Percentiles rank a stretch among this genome's conserved stretches.
Evolutionary conservation across 2,113 vertebrate genomes (phyloP).

Genomic region (Protobothrops mucrosquamatus): DNA sequence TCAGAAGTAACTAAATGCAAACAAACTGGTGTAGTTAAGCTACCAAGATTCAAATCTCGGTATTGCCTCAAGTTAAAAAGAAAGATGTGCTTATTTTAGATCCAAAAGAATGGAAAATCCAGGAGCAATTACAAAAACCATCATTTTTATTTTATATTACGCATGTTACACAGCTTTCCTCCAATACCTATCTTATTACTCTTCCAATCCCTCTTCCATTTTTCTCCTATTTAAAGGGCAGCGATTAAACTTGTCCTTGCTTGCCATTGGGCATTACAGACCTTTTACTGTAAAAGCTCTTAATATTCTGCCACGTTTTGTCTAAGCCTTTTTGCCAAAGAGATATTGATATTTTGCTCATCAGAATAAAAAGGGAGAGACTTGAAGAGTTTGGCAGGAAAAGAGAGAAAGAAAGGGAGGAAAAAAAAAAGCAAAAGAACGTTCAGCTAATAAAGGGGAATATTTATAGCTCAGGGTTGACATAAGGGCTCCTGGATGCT

Average conservation of each 20-base stretch:
- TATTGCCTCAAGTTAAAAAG: background rate
- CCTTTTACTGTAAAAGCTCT: background rate
- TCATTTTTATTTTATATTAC: conserved; percentile 15
- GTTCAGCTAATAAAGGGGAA: too few species aligned
- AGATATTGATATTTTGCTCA: background rate
- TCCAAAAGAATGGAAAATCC: background rate
- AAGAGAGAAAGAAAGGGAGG: background rate
- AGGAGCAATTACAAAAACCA: conserved; percentile 42
- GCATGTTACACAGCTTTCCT: background rate
- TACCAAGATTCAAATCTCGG: conserved; percentile 24
- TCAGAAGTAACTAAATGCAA: background rate
- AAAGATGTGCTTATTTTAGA: background rate
- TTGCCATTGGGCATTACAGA: background rate
- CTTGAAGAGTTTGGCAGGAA: background rate
- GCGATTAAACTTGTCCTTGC: background rate
- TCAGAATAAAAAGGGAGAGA: background rate
- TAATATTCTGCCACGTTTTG: too few species aligned
- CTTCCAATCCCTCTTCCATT: background rate
- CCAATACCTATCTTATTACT: too few species aligned
- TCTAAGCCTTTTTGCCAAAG: background rate
- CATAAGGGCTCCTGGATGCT: too few species aligned
- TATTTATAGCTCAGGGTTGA: too few species aligned
- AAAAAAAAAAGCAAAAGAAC: background rate
- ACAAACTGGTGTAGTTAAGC: background rate
- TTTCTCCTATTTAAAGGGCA: background rate